Base-by-base conservation (phyloP, 2,797 vertebrate genomes). In the Takifugu rubripes region DNA sequence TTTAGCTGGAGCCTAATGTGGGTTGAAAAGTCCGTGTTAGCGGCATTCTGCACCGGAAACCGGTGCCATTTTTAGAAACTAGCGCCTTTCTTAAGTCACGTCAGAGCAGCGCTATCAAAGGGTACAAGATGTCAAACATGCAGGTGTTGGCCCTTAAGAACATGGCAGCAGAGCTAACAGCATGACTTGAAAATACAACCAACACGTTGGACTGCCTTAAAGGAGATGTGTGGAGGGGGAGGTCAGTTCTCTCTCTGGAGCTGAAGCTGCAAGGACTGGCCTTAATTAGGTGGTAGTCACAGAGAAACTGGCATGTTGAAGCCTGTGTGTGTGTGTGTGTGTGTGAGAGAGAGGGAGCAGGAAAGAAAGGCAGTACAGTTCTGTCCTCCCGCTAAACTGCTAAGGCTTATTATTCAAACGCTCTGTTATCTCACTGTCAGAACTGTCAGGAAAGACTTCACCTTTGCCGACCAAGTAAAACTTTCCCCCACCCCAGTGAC, bases 281-380 rank as follows among this genome's bases (percentile, higher is more conserved):
- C 75, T 85, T 92, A 89, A 92, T 92, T 90, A 88, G 86, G 79
- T 78, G 80, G 78, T 83, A 81, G 80, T 72, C 72, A 84, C 77
- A 63, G 68, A 78, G 77, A 87, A 79, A 79, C 66, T 82, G 81
- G 79, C 77, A 81, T 79, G 70, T 81, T 83, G 77, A 79, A 72
- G 66, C 66, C 52, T 77, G 49, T 27, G 49, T 54, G 56, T 50
- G 61, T 49, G 51, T 14, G 47, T 25, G 46, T 24, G 21, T 9
- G 46, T 24, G 21, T 46, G 36, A 40, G 36, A 40, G 36, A 40
- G 36, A 40, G 36, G 14, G 36, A 54, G 63, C 17, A 31, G 56
- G 45, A 57, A 64, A 76, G 56, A 61, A 66, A 82, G 72, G 69
- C 56, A 69, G 64, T 82, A 74, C 69, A 66, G 75, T 58, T 57